Evolutionary conservation across 2,797 vertebrate species (phyloP).

Genomic region (Enteromius trimaculatus): DNA sequence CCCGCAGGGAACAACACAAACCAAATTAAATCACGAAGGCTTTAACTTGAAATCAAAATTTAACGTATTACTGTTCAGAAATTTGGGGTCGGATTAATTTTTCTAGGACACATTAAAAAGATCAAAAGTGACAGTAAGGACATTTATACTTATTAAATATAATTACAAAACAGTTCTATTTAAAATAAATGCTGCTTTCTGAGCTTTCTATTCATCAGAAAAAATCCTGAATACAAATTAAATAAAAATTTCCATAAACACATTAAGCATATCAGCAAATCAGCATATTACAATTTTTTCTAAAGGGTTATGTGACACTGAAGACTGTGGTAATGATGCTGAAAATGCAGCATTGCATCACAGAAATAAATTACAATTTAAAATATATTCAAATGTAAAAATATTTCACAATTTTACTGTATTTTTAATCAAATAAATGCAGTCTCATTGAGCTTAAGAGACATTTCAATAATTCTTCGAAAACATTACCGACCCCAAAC

Average conservation of each 20-base stretch:
- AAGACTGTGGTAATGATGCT: background rate
- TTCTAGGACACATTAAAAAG: background rate
- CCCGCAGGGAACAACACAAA: background rate
- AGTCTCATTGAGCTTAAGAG: background rate
- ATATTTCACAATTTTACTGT: background rate
- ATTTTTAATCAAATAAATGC: background rate
- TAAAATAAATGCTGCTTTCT: background rate
- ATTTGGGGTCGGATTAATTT: background rate
- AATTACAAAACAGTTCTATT: background rate
- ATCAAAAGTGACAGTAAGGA: background rate
- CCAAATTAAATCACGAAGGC: background rate
- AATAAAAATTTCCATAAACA: background rate
- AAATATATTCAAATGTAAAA: background rate
- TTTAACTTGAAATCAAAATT: background rate
- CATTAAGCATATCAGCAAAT: background rate
- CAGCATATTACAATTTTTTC: background rate
- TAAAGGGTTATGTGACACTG: background rate
- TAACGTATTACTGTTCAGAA: background rate
- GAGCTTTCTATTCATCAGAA: background rate
- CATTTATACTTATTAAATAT: background rate
- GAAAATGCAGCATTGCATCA: background rate
- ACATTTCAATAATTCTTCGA: background rate
- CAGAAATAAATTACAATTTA: background rate
- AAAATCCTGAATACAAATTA: background rate
- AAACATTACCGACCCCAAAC: background rate